phyloP scores from a whole-genome alignment of 2,113 vertebrate species.

The Empidonax traillii region DNA sequence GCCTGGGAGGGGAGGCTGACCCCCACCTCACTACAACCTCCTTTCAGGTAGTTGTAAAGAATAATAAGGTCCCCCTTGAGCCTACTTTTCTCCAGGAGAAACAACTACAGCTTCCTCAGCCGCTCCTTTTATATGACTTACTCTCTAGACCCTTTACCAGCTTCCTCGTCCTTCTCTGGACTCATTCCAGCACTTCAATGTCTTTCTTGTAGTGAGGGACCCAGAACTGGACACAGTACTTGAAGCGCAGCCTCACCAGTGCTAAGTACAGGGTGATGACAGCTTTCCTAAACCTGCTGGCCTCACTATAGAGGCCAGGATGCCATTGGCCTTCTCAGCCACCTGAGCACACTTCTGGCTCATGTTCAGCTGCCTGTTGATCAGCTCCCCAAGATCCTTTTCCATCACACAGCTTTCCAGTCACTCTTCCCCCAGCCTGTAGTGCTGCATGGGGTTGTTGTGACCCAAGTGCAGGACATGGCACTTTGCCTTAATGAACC shows the following conservation, averaged over 20 bases:
- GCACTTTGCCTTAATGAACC: background rate
- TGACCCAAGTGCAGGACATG: background rate
- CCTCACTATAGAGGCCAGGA: background rate
- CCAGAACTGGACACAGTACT: background rate
- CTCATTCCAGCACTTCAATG: background rate
- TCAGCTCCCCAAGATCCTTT: background rate
- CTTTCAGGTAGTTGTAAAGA: background rate
- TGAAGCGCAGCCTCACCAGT: background rate
- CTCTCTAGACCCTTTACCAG: background rate
- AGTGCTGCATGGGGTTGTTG: background rate
- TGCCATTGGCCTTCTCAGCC: background rate
- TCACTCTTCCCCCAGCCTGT: background rate
- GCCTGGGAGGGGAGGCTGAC: background rate
- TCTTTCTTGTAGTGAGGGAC: background rate
- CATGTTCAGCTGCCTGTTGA: background rate
- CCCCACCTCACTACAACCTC: background rate
- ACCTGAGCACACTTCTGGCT: background rate
- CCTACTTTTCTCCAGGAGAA: background rate
- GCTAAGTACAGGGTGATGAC: background rate
- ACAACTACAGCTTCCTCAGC: background rate
- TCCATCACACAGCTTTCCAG: background rate
- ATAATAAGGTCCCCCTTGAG: background rate
- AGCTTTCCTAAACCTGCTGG: background rate
- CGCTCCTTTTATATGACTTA: background rate
- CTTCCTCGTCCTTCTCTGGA: background rate